Conservation (phyloP, 1,140 invertebrate species). For the Aphaenogaster floridana region DNA sequence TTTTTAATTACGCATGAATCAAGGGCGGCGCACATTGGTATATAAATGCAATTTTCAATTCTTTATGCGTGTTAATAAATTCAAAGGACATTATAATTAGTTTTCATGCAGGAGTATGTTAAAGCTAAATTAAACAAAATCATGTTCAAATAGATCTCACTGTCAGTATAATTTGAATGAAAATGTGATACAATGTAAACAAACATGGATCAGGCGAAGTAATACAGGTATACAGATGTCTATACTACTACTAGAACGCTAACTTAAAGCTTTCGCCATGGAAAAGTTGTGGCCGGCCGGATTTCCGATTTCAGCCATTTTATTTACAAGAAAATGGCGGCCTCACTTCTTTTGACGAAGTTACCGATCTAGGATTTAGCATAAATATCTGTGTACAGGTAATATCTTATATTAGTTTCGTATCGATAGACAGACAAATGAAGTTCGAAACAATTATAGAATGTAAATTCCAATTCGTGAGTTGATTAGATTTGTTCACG, state of each 20-base stretch:
- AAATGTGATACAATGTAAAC: constrained; percentile 12
- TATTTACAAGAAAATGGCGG: too few species aligned
- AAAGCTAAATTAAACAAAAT: constrained; percentile 5
- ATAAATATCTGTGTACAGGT: neutral
- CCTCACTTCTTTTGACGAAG: too few species aligned
- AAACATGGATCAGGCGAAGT: neutral
- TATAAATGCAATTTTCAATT: neutral
- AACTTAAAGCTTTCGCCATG: too few species aligned
- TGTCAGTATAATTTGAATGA: neutral
- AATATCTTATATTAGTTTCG: neutral
- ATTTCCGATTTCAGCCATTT: too few species aligned
- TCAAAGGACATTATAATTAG: neutral
- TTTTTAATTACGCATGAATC: neutral
- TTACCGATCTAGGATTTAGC: too few species aligned
- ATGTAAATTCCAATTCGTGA: neutral
- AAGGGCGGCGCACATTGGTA: neutral
- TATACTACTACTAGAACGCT: too few species aligned
- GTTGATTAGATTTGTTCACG: neutral
- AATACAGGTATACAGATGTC: neutral
- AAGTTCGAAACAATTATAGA: neutral
- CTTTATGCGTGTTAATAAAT: neutral
- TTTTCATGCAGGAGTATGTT: neutral
- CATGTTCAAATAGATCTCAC: neutral
- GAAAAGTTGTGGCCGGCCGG: too few species aligned
- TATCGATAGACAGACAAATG: neutral